Evolutionary conservation across 2,113 vertebrate genomes (phyloP), one percentile per base, ranked within the genome.

Genomic region (Melozone crissalis): DNA sequence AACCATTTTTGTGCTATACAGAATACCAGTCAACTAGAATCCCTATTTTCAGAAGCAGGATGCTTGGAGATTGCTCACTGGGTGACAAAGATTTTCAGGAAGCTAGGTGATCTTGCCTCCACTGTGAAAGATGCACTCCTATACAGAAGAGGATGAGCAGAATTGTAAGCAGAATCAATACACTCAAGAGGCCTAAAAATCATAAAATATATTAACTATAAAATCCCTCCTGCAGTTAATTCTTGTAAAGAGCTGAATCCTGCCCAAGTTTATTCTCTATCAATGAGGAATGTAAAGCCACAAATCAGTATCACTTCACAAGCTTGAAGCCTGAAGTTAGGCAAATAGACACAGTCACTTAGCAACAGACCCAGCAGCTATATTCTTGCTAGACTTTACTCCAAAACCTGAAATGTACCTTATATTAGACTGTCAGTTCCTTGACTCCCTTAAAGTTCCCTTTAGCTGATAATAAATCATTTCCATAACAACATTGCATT

Each of bases 381-480:
- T 11, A 73, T 69, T 76, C 49, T 52, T 12, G 41, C 58, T 95
- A 65, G 44, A 87, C 37, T 81, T 91, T 21, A 89, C 46, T 91
- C 49, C 49, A 72, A 94, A 95, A 75, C 35, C 37, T 75, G 57
- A 91, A 72, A 93, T 28, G 15, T 55, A 58, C 54, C 49, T 92
- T 84, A 62, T 61, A 87, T 91, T 61, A 84, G 41, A 82, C 5
- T 65, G 78, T 39, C 37, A 79, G 49, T 51, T 89, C 33, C 59
- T 41, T 75, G 35, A 72, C 41, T 86, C 37, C 71, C 74, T 82
- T 80, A 37, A 85, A 90, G 57, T 88, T 83, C 46, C 78, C 27
- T 93, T 94, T 39, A 73, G 78, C 46, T 76, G 46, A 87, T 73
- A 90, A 93, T 62, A 87, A 62, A 94, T 83, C 11, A 88, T 91